Base-by-base conservation (phyloP, 2,113 vertebrate species). In the Crypturellus undulatus region DNA sequence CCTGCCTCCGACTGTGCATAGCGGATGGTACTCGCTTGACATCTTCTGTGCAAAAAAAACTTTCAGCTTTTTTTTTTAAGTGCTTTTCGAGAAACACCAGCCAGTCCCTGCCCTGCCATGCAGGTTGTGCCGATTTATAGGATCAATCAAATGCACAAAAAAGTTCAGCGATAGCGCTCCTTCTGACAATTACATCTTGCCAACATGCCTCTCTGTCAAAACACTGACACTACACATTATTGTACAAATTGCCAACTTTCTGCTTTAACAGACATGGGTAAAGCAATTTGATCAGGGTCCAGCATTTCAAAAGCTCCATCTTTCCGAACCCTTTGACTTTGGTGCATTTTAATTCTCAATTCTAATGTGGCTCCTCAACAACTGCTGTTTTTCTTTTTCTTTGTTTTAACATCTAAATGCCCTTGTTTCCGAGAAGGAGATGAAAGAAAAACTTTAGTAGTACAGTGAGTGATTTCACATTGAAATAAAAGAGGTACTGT, bases 401-500 rank as follows among this genome's bases (percentile, higher is more conserved):
- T 60, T 38, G 26, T 25, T 54, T 81, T 90, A 84, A 75, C 80
- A 87, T 72, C 67, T 75, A 79, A 77, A 85, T 6, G 45, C 42
- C 87, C 89, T 95, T 94, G 75, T 64, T 87, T 79, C 79, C 49
- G 20, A 91, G 90, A 59, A 84, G 10, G 58, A 76, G 56, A 89
- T 36, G 63, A 49, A 78, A 42, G 58, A 83, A 90, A 83, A 87
- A 82, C 69, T 25, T 67, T 51, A 77, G 90, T 77, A 89, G 68
- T 73, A 83, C 54, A 88, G 77, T 64, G 81, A 95, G 91, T 92
- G 93, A 97, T 97, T 97, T 95, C 92, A 91, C 94, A 79, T 93
- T 96, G 86, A 97, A 98, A 96, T 96, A 96, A 97, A 97, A 97
- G 91, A 88, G 70, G 72, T 96, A 91, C 93, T 97, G 72, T 96